Evolutionary conservation across 1,140 invertebrate genomes (phyloP), one percentile per base, ranked within the genome.

Genomic region (Penaeus vannamei): DNA sequence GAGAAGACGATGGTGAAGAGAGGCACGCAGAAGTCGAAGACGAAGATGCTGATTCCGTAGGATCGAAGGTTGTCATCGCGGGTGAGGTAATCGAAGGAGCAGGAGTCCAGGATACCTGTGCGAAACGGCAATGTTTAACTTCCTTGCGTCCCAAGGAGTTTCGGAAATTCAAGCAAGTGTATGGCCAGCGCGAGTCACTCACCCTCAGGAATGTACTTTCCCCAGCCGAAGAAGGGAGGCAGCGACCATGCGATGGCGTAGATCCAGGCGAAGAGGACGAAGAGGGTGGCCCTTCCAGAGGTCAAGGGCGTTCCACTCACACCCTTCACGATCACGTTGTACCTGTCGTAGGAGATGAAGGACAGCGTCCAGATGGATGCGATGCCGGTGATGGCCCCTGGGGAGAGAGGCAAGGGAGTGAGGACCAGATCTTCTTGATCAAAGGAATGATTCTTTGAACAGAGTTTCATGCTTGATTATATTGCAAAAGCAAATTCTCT

Each of bases 341-440:
- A 92, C 32, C 92, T 87, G 87, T 92, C 92, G 69, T 82, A 91
- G 12, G 92, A 90, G 85, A 92, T 92, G 64, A 92, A 84, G 19
- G 91, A 86, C 66, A 92, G 82, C 19, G 91, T 92, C 8, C 81
- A 61, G 69, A 92, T 92, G 80, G 91, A 90, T 60, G 72, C 87
- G 82, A 91, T 91, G 20, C 92, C 92, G 80, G 91, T 92, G 22
- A 92, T 76, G 19, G 91, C 91, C 19, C 97, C 97, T 84, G 53
- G 5, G 53, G 53, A 46, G 53, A 53, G 53, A 12, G 53, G 12
- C 14, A 5, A 53, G 36, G 36, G 8, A 42, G 36, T 42, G 36
- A 42, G 1, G 36, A 42, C 36, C 1, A 53, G 53, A 2, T 53
- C 1, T 53, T 53, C 4, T 53, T 10, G 53, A 12, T 17, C 1